Evolutionary conservation across 2,797 vertebrate genomes (phyloP), one percentile per base, ranked within the genome.

Genomic region (Sarcoramphus papa): DNA sequence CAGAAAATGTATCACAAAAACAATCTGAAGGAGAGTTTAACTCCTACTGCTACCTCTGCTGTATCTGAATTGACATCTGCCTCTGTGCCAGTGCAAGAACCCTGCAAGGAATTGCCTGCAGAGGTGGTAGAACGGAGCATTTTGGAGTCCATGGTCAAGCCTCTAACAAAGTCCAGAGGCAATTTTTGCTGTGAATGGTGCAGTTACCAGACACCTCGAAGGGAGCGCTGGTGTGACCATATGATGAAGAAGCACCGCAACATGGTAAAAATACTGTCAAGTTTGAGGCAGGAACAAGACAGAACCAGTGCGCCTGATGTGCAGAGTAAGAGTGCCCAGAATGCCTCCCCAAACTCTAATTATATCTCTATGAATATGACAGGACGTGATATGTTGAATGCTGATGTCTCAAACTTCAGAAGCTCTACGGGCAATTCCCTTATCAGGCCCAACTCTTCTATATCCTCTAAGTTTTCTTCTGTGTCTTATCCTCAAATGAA

Each of bases 141-240:
- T 74, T 95, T 90, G 83, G 96, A 97, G 70, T 97, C 97, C 59
- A 98, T 98, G 98, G 98, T 98, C 78, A 98, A 97, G 48, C 97
- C 96, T 14, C 91, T 98, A 57, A 97, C 98, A 41, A 96, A 98
- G 85, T 97, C 93, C 62, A 98, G 98, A 89, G 99, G 99, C 85
- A 99, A 98, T 59, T 99, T 99, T 85, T 98, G 98, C 92, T 99
- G 99, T 33, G 99, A 99, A 96, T 99, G 99, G 99, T 99, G 99
- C 93, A 98, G 98, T 79, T 99, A 99, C 96, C 98, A 99, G 98
- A 99, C 99, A 23, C 98, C 98, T 90, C 98, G 98, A 96, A 98
- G 99, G 92, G 99, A 99, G 83, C 98, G 97, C 91, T 99, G 99
- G 99, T 99, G 99, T 89, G 98, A 99, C 96, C 99, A 99, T 90